phyloP scores from a whole-genome alignment of 2,797 vertebrate genomes.

The Buceros bicornis region DNA sequence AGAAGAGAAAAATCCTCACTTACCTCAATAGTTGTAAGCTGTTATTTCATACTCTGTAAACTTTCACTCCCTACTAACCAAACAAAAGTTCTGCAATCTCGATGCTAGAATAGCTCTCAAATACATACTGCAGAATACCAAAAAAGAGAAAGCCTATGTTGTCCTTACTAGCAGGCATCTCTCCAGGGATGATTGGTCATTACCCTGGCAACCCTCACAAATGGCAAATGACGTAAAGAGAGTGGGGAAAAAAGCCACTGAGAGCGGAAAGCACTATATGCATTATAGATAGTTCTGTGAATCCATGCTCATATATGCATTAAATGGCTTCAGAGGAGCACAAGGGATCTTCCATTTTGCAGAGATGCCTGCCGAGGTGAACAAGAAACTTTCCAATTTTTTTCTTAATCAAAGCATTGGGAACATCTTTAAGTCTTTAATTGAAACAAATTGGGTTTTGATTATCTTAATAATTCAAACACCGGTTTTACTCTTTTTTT shows the following conservation, averaged over 20 bases:
- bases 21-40: slow-evolving; percentile 41
- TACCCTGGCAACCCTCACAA: slow-evolving; percentile 92
- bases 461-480: slow-evolving; percentile 33
- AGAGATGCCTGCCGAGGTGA: slow-evolving; percentile 50
- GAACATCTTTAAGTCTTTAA: slow-evolving; percentile 53
- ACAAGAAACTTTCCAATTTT: slow-evolving; percentile 56
- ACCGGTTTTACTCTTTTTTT: background rate
- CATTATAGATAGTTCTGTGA: slow-evolving; percentile 89
- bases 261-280: slow-evolving; percentile 84
- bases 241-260: slow-evolving; percentile 88
- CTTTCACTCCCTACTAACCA: slow-evolving; percentile 71
- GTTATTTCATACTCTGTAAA: slow-evolving; percentile 70
- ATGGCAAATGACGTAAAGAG: slow-evolving; percentile 93
- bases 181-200: slow-evolving; percentile 90
- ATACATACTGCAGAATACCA: slow-evolving; percentile 80
- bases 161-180: slow-evolving; percentile 87
- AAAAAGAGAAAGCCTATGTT: slow-evolving; percentile 85
- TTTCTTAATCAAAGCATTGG: slow-evolving; percentile 51
- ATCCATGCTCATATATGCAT: slow-evolving; percentile 78
- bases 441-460: slow-evolving; percentile 47
- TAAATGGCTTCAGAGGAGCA: slow-evolving; percentile 83
- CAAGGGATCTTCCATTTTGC: slow-evolving; percentile 60
- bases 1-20: slow-evolving; percentile 38
- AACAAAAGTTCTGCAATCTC: slow-evolving; percentile 74
- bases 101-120: slow-evolving; percentile 75